A percentile compares a stretch with the other conserved stretches of the same genome.
These are phyloP conservation scores for Numida meleagris DNA, from an alignment of 2,113 vertebrate genomes.

Conservation along the genomic window DNA sequence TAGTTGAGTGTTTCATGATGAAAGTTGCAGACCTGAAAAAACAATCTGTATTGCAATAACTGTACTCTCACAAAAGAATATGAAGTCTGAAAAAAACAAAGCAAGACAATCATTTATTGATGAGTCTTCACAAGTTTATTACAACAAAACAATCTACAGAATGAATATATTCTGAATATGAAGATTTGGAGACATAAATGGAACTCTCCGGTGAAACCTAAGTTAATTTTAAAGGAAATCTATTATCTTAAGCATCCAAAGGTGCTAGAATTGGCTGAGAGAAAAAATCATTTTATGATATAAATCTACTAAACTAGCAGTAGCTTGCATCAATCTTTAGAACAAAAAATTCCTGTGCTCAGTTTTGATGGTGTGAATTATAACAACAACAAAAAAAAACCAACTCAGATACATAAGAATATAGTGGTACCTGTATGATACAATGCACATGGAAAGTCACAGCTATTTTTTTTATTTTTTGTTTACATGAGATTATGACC, in stretches of 20 bases:
- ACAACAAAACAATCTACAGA: neutral
- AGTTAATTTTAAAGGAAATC: neutral
- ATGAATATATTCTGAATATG: neutral
- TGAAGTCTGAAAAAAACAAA: neutral
- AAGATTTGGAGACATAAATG: neutral
- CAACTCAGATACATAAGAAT: neutral
- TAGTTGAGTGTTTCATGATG: neutral
- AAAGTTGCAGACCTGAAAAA: neutral
- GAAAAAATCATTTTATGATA: neutral
- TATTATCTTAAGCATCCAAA: neutral
- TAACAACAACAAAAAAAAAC: neutral
- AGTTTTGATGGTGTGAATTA: neutral
- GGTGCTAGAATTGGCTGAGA: neutral
- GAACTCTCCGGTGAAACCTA: neutral
- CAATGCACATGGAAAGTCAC: neutral
- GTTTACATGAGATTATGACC: accelerated
- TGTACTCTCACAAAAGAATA: neutral
- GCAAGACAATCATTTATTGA: neutral
- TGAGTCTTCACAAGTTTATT: neutral
- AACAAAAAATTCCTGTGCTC: neutral
- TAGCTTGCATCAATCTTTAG: neutral
- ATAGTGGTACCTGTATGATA: neutral
- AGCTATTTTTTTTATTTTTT: neutral
- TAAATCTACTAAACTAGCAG: neutral
- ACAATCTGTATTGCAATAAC: neutral